Percentiles rank a stretch among this genome's conserved stretches.
Conservation (phyloP, 2,797 vertebrate genomes). For the Darevskia mixta region DNA sequence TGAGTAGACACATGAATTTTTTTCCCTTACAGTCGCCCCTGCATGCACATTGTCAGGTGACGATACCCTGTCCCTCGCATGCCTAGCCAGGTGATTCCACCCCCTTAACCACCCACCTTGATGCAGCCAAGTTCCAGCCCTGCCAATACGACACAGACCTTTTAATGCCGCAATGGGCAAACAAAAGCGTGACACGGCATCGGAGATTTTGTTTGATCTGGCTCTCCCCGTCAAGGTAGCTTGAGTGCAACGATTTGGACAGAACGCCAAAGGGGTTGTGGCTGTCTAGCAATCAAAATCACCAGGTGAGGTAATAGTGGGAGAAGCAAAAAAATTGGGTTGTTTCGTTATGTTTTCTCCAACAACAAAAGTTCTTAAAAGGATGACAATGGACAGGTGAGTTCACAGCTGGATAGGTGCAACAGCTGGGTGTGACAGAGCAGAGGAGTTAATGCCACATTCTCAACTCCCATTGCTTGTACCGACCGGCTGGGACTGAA, state of each 20-base stretch:
- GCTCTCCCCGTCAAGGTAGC: constrained; percentile 42
- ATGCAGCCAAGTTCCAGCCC: background rate
- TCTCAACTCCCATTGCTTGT: too few species aligned
- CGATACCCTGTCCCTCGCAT: background rate
- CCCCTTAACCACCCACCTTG: constrained; percentile 45
- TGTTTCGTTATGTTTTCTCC: background rate
- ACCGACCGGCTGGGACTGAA: too few species aligned
- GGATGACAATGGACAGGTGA: too few species aligned
- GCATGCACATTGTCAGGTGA: background rate
- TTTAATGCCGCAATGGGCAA: constrained; percentile 60
- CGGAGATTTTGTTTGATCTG: constrained; percentile 4
- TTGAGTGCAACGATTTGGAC: constrained; percentile 1
- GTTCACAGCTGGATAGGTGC: too few species aligned
- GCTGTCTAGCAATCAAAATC: background rate
- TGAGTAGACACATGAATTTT: background rate
- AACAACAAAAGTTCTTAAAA: background rate
- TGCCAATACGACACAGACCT: constrained; percentile 43
- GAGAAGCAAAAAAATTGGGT: background rate
- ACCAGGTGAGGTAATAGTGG: background rate
- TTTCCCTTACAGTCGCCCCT: constrained; percentile 34
- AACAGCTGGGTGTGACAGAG: too few species aligned
- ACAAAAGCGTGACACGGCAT: background rate
- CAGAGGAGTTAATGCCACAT: too few species aligned
- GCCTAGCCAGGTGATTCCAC: constrained; percentile 48
- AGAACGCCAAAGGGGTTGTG: background rate